These are phyloP conservation scores for Geopemphigus sp. DNA, from an alignment of 1,140 invertebrate genomes.

Conservation along the genomic window DNA sequence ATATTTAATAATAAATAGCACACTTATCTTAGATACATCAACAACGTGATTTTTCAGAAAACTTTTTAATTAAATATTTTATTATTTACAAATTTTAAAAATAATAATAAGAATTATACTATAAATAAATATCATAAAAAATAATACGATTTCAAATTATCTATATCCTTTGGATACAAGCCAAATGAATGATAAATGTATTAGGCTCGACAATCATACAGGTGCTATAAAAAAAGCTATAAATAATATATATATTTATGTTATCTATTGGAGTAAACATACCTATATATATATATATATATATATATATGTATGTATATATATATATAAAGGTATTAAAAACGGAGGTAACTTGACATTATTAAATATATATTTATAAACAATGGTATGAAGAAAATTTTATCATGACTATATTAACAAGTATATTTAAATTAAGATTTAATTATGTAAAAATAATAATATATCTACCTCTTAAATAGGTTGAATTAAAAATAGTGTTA, in stretches of 20 bases:
- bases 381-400: background rate
- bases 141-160: slow-evolving; percentile 14
- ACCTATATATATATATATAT: no score
- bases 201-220: background rate
- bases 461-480: background rate
- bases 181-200: slow-evolving; percentile 24
- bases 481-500: background rate
- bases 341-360: background rate
- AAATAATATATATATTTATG: background rate
- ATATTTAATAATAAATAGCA: slow-evolving; percentile 6
- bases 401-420: no score
- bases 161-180: background rate
- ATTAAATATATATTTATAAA: background rate
- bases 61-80: slow-evolving; percentile 30
- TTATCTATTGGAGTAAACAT: no score
- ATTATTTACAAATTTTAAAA: slow-evolving; percentile 13
- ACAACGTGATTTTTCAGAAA: slow-evolving; percentile 18
- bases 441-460: no score
- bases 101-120: slow-evolving; percentile 1
- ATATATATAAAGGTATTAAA: no score
- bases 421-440: background rate
- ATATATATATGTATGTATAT: no score
- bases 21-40: background rate
- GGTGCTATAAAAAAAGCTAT: background rate
- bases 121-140: slow-evolving; percentile 15